phyloP scores from a whole-genome alignment of 2,113 vertebrate genomes.

The Microtus richardsoni region DNA sequence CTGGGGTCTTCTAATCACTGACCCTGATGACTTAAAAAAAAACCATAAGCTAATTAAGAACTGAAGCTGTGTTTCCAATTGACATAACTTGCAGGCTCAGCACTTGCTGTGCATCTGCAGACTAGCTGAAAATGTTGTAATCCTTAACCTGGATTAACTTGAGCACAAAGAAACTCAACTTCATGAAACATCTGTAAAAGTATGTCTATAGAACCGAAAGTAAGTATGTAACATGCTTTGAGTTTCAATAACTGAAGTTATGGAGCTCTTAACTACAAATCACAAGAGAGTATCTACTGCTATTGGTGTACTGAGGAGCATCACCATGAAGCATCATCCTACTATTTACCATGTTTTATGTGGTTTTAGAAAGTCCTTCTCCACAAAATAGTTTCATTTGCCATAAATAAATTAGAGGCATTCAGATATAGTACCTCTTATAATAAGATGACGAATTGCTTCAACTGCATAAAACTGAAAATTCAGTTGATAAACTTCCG shows the following conservation, averaged over 20 bases:
- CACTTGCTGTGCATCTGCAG: not conserved
- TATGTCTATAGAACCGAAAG: slow-evolving; percentile 14
- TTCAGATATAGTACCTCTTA: not conserved
- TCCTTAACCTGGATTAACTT: not conserved
- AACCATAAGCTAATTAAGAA: slow-evolving; percentile 35
- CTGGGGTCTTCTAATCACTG: slow-evolving; percentile 30
- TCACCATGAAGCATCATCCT: not conserved
- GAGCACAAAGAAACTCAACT: slow-evolving; percentile 12
- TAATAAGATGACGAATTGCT: not conserved
- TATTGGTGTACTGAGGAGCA: not conserved
- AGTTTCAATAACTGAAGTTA: slow-evolving; percentile 31
- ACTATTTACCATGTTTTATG: not conserved
- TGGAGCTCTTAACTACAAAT: slow-evolving; percentile 24
- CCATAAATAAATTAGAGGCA: not conserved
- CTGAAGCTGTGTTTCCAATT: not conserved
- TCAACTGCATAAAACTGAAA: slow-evolving; percentile 35
- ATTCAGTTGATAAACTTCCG: slow-evolving; percentile 35
- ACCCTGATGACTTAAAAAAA: slow-evolving; percentile 18
- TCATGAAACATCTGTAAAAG: not conserved
- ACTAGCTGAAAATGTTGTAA: slow-evolving; percentile 25
- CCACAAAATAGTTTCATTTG: slow-evolving; percentile 45
- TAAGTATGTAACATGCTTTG: slow-evolving; percentile 31
- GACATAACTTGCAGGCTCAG: slow-evolving; percentile 31
- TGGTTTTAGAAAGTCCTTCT: not conserved
- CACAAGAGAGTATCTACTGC: not conserved